Base-by-base conservation (phyloP, 2,113 vertebrate species). In the Dasypus novemcinctus region DNA sequence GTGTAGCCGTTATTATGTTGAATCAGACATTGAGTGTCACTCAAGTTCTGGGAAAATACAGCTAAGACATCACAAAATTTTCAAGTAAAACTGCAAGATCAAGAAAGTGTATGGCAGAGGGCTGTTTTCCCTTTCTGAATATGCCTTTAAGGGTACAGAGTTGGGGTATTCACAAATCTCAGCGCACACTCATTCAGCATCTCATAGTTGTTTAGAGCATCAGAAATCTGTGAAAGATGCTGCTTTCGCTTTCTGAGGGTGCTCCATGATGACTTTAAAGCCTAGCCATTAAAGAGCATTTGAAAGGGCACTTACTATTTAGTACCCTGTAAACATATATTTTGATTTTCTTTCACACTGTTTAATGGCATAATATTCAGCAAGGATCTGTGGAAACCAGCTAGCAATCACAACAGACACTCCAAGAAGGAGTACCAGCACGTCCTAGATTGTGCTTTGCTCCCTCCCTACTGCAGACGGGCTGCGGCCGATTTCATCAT, bases 331-430 rank as follows among this genome's bases (percentile, higher is more conserved):
- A 98, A 98, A 98, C 97, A 98, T 97, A 97, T 98, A 98, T 98
- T 98, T 98, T 98, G 97, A 97, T 98, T 98, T 98, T 97, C 97
- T 98, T 98, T 98, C 98, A 93, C 96, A 98, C 97, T 98, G 98
- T 97, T 98, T 98, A 98, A 98, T 98, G 97, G 98, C 98, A 98
- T 98, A 98, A 98, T 97, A 98, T 98, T 97, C 96, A 95, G 98
- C 93, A 97, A 98, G 98, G 96, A 97, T 97, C 97, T 97, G 97
- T 92, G 98, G 97, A 97, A 98, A 98, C 89, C 96, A 93, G 91
- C 96, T 97, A 97, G 97, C 97, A 98, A 98, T 98, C 98, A 98
- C 98, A 98, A 97, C 97, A 98, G 97, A 97, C 96, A 96, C 97
- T 98, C 98, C 96, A 97, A 83, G 88, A 96, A 95, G 97, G 97